phyloP scores from a whole-genome alignment of 2,797 vertebrate genomes.

The Chaenodraco wilsoni region DNA sequence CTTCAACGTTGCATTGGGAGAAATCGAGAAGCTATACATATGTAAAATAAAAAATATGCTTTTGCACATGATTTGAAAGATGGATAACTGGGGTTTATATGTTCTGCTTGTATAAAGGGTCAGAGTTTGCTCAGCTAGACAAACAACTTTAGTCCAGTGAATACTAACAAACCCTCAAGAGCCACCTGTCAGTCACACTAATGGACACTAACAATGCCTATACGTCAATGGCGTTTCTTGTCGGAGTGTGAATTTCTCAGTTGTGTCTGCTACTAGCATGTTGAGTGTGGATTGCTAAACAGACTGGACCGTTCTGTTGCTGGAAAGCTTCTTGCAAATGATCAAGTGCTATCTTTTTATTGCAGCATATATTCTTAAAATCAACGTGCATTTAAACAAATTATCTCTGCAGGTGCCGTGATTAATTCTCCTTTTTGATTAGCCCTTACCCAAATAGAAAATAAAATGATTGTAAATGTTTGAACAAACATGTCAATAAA shows the following conservation, averaged over 20 bases:
- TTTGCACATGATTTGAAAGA: constrained; percentile 36
- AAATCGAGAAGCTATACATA: background rate
- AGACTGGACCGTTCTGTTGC: constrained; percentile 32
- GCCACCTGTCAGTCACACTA: constrained; percentile 64
- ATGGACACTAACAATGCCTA: constrained; percentile 57
- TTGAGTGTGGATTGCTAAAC: constrained; percentile 18
- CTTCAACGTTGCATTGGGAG: background rate
- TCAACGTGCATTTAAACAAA: constrained; percentile 38
- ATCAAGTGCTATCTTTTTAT: constrained; percentile 44
- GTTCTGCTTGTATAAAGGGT: constrained; percentile 40
- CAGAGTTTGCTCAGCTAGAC: constrained; percentile 26
- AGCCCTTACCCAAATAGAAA: background rate
- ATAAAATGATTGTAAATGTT: background rate
- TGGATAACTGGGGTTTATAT: background rate
- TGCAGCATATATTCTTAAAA: constrained; percentile 38
- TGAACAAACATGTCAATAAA: constrained; percentile 2
- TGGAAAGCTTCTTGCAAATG: constrained; percentile 63
- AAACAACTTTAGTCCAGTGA: constrained; percentile 24
- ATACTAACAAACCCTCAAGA: constrained; percentile 53
- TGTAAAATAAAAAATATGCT: constrained; percentile 22
- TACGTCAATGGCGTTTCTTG: constrained; percentile 36
- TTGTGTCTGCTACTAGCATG: background rate
- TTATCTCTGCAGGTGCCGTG: constrained; percentile 28
- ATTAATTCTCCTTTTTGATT: constrained; percentile 37
- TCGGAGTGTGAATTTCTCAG: background rate